Evolutionary conservation across 1,140 invertebrate genomes (phyloP), one percentile per base, ranked within the genome.

Genomic region (Dinoponera quadriceps): DNA sequence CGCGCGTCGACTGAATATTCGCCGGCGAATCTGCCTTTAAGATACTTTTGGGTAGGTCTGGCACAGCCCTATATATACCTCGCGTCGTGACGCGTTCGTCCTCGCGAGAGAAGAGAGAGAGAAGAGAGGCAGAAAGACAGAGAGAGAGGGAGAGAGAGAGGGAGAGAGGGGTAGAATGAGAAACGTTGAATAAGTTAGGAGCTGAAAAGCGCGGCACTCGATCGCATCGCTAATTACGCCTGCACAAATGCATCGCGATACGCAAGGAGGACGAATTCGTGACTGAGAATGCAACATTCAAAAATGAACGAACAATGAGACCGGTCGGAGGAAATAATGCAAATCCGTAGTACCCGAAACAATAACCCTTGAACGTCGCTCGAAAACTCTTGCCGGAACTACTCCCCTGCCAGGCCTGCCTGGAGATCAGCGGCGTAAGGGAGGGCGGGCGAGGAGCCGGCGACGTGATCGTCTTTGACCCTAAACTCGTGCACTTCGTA

Each of bases 241-340:
- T 82, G 75, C 83, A 82, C 59, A 87, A 88, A 87, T 87, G 86
- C 84, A 82, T 75, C 82, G 69, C 33, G 81, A 73, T 71, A 87
- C 62, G 73, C 72, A 84, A 80, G 74, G 71, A 87, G 82, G 83
- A 85, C 72, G 82, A 78, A 85, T 87, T 55, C 83, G 86, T 85
- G 83, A 85, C 86, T 85, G 72, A 85, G 86, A 88, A 87, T 85
- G 77, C 72, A 82, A 78, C 66, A 69, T 87, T 88, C 54, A 87
- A 88, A 88, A 87, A 88, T 88, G 87, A 73, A 88, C 57, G 87
- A 87, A 88, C 87, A 88, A 88, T 88, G 85, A 60, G 68, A 80
- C 78, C 83, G 83, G 87, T 77, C 72, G 86, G 66, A 88, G 87
- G 68, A 88, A 88, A 88, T 88, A 88, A 88, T 88, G 87, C 82